Evolutionary conservation across 2,888 invertebrate genomes (phyloP), one percentile per base, ranked within the genome.

Genomic region (Glaucopsyche alexis): DNA sequence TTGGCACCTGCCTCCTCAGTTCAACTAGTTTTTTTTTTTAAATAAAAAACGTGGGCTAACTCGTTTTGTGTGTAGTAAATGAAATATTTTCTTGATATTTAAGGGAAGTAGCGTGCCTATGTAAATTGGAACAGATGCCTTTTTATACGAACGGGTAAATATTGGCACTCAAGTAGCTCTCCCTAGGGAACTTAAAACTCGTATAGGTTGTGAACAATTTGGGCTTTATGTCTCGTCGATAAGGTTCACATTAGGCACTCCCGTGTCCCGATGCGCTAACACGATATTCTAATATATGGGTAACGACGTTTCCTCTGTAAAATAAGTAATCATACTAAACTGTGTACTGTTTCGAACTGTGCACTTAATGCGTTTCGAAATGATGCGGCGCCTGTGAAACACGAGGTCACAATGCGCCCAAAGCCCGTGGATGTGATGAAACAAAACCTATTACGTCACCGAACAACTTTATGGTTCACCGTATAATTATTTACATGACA

Each of bases 361-460:
- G 91, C 91, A 91, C 90, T 92, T 84, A 90, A 91, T 92, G 90
- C 91, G 90, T 93, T 92, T 93, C 92, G 92, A 89, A 89, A 93
- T 87, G 91, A 88, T 88, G 89, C 90, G 88, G 87, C 86, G 80
- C 87, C 88, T 88, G 86, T 88, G 90, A 87, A 87, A 87, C 85
- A 85, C 91, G 91, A 92, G 92, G 91, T 86, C 91, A 89, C 87
- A 83, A 87, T 89, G 87, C 86, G 87, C 87, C 90, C 83, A 85
- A 87, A 90, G 87, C 88, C 87, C 82, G 82, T 77, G 78, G 66
- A 81, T 81, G 84, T 91, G 91, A 88, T 86, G 91, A 92, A 91
- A 92, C 89, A 87, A 90, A 89, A 88, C 88, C 87, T 82, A 88
- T 90, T 91, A 89, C 90, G 84, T 89, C 89, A 91, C 82, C 79